These are phyloP conservation scores for Micrasema longulum DNA, from an alignment of 1,140 invertebrate genomes.

Conservation along the genomic window DNA sequence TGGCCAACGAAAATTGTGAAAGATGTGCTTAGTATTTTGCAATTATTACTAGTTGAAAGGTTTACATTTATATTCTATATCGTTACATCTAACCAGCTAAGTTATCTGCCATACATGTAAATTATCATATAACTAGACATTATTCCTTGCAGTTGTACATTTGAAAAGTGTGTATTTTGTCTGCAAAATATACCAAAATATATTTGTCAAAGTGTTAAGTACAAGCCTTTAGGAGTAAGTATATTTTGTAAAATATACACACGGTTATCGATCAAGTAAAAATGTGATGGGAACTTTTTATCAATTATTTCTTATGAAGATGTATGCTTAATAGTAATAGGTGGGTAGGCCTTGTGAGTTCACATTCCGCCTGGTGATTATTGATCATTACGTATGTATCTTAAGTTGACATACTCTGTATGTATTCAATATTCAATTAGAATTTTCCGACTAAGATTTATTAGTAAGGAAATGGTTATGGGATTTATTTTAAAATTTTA, in stretches of 20 bases:
- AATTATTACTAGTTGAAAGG: too few species aligned
- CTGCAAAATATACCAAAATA: slow-evolving; percentile 28
- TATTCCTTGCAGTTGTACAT: slow-evolving; percentile 5
- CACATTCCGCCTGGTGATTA: slow-evolving; percentile 45
- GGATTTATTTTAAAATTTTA: slow-evolving; percentile 47
- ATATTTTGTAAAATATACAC: slow-evolving; percentile 36
- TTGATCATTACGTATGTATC: slow-evolving; percentile 9
- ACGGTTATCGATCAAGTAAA: slow-evolving; percentile 23
- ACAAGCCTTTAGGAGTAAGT: slow-evolving; percentile 31
- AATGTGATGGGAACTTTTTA: slow-evolving; percentile 21
- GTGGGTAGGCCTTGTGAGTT: slow-evolving; percentile 37
- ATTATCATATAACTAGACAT: slow-evolving; percentile 2
- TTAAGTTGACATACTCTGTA: slow-evolving; percentile 37
- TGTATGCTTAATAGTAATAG: slow-evolving; percentile 19
- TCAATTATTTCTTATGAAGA: slow-evolving; percentile 32
- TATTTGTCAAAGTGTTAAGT: slow-evolving; percentile 39
- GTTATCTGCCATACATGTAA: slow-evolving; percentile 19
- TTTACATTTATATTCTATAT: too few species aligned
- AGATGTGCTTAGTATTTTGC: too few species aligned
- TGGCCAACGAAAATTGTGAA: too few species aligned
- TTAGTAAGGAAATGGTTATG: slow-evolving; percentile 46
- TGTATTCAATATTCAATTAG: slow-evolving; percentile 50
- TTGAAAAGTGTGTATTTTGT: slow-evolving; percentile 21
- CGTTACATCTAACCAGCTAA: slow-evolving; percentile 4
- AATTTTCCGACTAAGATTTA: slow-evolving; percentile 48